Percentiles rank a stretch among this genome's conserved stretches.
These are phyloP conservation scores for Cepaea hortensis DNA, from an alignment of 2,888 invertebrate genomes.

Conservation along the genomic window DNA sequence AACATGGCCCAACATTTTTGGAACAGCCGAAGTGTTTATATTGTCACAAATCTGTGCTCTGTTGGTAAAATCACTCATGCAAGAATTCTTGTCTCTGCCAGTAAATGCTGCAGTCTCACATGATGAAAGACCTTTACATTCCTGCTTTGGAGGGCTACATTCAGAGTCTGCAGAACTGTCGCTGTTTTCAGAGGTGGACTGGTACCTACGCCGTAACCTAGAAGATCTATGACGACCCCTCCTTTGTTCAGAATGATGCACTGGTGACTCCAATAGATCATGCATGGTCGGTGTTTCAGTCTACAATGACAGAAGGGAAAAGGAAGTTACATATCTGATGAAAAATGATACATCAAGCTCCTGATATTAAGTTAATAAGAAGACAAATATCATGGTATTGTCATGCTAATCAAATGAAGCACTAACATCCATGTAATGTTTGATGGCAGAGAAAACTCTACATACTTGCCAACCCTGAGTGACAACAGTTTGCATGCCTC, in stretches of 20 bases:
- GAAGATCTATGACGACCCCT: background rate
- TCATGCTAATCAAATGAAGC: no score
- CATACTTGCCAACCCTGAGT: no score
- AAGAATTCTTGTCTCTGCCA: background rate
- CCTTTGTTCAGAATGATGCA: background rate
- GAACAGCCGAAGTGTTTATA: background rate
- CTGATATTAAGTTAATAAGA: no score
- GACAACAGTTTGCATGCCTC: no score
- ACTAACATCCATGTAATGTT: no score
- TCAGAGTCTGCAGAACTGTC: background rate
- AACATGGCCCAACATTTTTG: background rate
- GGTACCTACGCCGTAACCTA: slow-evolving; percentile 2
- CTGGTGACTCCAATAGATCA: slow-evolving; percentile 28
- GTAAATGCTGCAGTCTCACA: background rate
- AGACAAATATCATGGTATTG: no score
- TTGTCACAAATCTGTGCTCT: background rate
- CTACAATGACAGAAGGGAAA: background rate
- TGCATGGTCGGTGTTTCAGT: slow-evolving; percentile 10
- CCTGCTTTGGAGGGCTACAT: slow-evolving; percentile 42
- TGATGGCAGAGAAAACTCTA: no score
- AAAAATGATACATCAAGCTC: no score
- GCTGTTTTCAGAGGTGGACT: background rate
- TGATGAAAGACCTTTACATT: slow-evolving; percentile 5
- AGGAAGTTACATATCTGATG: no score
- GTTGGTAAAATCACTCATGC: background rate